These are phyloP conservation scores for Anguilla obscura DNA, from an alignment of 2,797 vertebrate species.

Conservation along the genomic window DNA sequence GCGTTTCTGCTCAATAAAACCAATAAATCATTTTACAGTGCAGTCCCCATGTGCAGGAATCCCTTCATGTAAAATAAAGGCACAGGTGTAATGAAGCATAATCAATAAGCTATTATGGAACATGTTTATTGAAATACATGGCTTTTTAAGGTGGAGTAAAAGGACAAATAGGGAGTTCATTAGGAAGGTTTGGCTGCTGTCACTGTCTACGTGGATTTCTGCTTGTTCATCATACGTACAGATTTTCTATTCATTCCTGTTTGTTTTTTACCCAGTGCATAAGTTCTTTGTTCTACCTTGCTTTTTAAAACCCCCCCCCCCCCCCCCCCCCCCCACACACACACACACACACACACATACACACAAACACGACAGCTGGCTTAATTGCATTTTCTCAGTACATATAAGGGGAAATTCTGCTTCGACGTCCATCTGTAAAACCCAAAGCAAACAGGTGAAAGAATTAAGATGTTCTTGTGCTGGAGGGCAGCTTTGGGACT, in stretches of 20 bases:
- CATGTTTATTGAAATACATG: conserved; percentile 6
- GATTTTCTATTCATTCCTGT: background rate
- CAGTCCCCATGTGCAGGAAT: conserved; percentile 2
- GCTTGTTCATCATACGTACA: background rate
- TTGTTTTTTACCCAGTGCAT: conserved; percentile 4
- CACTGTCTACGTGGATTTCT: background rate
- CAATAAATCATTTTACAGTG: conserved; percentile 30
- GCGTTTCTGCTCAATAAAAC: conserved; percentile 34
- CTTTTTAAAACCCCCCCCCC: background rate
- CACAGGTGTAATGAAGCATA: conserved; percentile 11
- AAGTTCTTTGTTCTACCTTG: background rate
- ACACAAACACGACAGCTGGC: background rate
- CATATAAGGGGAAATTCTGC: background rate
- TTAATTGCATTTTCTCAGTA: background rate
- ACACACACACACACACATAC: background rate
- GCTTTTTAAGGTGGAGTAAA: background rate
- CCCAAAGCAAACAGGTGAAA: background rate
- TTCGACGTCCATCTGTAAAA: background rate
- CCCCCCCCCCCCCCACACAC: background rate
- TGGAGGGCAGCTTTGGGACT: background rate
- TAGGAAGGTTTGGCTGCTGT: background rate
- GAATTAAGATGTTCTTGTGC: background rate
- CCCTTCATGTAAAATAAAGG: conserved; percentile 29
- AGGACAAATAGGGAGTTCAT: background rate
- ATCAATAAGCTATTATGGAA: conserved; percentile 17